Conservation (phyloP, 2,797 vertebrate species). For the Betta splendens region DNA sequence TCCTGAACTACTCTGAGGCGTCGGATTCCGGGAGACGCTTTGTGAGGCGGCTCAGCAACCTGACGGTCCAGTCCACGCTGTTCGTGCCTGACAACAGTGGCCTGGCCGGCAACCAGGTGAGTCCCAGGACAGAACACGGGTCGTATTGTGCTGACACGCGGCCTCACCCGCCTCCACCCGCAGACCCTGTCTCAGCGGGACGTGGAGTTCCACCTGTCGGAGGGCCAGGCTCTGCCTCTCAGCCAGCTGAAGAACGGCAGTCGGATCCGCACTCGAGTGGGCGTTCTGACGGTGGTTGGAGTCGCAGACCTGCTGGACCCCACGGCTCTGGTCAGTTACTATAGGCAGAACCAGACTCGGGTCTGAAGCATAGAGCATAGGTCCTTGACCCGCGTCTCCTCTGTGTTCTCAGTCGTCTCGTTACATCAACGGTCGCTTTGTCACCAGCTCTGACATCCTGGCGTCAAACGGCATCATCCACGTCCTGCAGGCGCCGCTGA, state of each 20-base stretch:
- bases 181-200: slow-evolving; percentile 89
- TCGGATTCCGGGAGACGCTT: slow-evolving; percentile 83
- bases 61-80: slow-evolving; percentile 82
- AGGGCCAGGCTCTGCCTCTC: slow-evolving; percentile 75
- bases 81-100: slow-evolving; percentile 89
- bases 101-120: slow-evolving; percentile 86
- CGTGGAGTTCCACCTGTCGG: slow-evolving; percentile 89
- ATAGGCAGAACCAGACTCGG: too few relatives aligned
- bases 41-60: slow-evolving; percentile 81
- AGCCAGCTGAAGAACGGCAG: slow-evolving; percentile 86
- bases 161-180: not conserved
- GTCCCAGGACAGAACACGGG: not conserved
- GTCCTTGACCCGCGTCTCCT: too few relatives aligned
- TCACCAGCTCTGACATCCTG: slow-evolving; percentile 84
- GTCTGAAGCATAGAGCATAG: too few relatives aligned
- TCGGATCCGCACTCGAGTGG: slow-evolving; percentile 81
- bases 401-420: slow-evolving; percentile 75
- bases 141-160: rapidly evolving
- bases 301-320: slow-evolving; percentile 72
- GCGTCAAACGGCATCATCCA: slow-evolving; percentile 95
- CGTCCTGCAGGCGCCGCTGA: slow-evolving; percentile 86
- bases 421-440: slow-evolving; percentile 85
- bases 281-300: slow-evolving; percentile 82
- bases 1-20: slow-evolving; percentile 84
- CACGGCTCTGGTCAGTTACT: slow-evolving; percentile 70